Evolutionary conservation across 2,888 invertebrate genomes (phyloP).

Genomic region (Drosophila nr. perissopoda): DNA sequence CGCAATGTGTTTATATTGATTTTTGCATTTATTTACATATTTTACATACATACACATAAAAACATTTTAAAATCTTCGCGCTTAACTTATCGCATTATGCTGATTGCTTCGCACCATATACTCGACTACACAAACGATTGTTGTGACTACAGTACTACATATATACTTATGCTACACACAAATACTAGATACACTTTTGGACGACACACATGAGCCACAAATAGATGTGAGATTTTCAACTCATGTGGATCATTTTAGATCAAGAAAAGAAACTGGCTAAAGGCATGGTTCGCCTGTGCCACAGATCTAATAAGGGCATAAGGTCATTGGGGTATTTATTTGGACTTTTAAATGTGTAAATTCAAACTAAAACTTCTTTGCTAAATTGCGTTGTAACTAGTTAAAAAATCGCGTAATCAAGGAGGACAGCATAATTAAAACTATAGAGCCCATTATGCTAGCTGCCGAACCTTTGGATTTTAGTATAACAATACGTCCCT

Average conservation of each 20-base stretch:
- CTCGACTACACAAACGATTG: slow-evolving; percentile 12
- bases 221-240: slow-evolving; percentile 14
- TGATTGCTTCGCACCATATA: slow-evolving; percentile 7
- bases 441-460: slow-evolving; percentile 45
- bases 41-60: neutral
- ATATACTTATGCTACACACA: neutral
- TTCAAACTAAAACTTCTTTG: slow-evolving; percentile 19
- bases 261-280: neutral
- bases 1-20: neutral
- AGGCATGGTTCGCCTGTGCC: neutral
- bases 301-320: slow-evolving; percentile 19
- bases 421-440: slow-evolving; percentile 47
- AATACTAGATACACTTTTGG: neutral
- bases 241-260: slow-evolving; percentile 13
- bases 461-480: slow-evolving; percentile 30
- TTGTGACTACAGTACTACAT: neutral
- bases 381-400: slow-evolving; percentile 13
- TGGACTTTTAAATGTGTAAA: slow-evolving; percentile 13
- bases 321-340: slow-evolving; percentile 31
- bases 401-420: slow-evolving; percentile 42
- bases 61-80: neutral
- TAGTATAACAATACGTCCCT: slow-evolving; percentile 86
- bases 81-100: slow-evolving; percentile 3
- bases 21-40: neutral
- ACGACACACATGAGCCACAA: slow-evolving; percentile 13